These are phyloP conservation scores for Drosophila pseudotalamancana DNA, from an alignment of 2,888 invertebrate genomes.

Conservation along the genomic window DNA sequence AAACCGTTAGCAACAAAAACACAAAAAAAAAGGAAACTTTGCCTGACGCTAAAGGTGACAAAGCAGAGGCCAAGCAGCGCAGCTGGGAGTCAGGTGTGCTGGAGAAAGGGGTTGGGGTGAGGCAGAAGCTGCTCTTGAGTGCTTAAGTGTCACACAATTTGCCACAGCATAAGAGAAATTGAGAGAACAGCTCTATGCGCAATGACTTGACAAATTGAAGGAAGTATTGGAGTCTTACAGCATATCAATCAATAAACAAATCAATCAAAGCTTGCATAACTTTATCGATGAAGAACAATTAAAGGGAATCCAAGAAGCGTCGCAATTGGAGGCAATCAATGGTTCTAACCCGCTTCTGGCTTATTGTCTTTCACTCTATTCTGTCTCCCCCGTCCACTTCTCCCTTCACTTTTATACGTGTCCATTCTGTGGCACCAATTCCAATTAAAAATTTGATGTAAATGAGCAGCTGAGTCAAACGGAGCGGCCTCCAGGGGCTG, in stretches of 20 bases:
- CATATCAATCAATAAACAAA: too few species aligned
- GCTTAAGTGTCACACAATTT: too few species aligned
- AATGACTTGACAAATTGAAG: too few species aligned
- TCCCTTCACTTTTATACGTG: not conserved
- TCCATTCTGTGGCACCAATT: constrained; percentile 45
- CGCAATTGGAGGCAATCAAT: constrained; percentile 34
- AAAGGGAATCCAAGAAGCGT: not conserved
- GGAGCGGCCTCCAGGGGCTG: constrained; percentile 52
- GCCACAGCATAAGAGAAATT: too few species aligned
- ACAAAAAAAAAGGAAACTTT: constrained; percentile 8
- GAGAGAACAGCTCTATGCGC: too few species aligned
- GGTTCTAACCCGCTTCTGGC: constrained; percentile 40
- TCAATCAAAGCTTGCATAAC: too few species aligned
- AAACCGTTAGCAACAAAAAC: not conserved
- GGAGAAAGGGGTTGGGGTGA: too few species aligned
- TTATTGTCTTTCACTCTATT: constrained; percentile 14
- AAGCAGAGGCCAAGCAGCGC: constrained; percentile 22
- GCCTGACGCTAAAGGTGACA: constrained; percentile 41
- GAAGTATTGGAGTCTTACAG: too few species aligned
- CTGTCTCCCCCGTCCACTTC: not conserved
- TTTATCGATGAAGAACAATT: too few species aligned
- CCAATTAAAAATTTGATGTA: constrained; percentile 77
- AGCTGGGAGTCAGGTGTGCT: not conserved
- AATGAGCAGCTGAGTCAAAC: constrained; percentile 70
- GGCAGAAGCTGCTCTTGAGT: not conserved